phyloP scores from a whole-genome alignment of 2,113 vertebrate genomes.

The Meriones unguiculatus region DNA sequence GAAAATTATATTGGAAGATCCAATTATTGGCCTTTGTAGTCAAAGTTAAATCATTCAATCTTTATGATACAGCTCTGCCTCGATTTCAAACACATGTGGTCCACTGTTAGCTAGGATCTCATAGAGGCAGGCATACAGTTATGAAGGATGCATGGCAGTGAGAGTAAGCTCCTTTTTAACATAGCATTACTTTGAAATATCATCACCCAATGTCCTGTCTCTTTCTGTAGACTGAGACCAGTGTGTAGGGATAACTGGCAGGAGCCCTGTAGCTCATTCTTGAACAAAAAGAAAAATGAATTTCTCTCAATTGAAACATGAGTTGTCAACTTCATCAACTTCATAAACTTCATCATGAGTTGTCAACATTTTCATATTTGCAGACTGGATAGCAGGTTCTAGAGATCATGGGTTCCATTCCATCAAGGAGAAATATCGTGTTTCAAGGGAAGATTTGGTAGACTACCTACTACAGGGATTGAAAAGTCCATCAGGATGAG shows the following conservation, averaged over 20 bases:
- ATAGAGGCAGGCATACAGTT: fast-evolving
- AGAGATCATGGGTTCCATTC: background rate
- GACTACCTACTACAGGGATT: background rate
- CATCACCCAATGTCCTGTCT: background rate
- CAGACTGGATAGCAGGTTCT: background rate
- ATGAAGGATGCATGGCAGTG: background rate
- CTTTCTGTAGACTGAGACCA: background rate
- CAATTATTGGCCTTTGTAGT: constrained; percentile 15
- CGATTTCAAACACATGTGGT: background rate
- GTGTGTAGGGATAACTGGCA: background rate
- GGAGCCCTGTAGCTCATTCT: background rate
- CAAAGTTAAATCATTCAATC: constrained; percentile 34
- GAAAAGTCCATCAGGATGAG: no score
- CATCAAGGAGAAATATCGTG: background rate
- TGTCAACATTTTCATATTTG: constrained; percentile 14
- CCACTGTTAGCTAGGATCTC: background rate
- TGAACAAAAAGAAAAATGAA: background rate
- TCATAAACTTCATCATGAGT: no score
- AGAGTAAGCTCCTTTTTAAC: background rate
- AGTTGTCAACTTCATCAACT: background rate
- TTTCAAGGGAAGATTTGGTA: background rate
- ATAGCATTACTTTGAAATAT: background rate
- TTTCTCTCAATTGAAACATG: background rate
- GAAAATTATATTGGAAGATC: constrained; percentile 47
- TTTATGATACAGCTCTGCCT: background rate